Percentiles rank a stretch among this genome's conserved stretches.
phyloP scores from a whole-genome alignment of 2,113 vertebrate species.

The Gymnorhina tibicen region DNA sequence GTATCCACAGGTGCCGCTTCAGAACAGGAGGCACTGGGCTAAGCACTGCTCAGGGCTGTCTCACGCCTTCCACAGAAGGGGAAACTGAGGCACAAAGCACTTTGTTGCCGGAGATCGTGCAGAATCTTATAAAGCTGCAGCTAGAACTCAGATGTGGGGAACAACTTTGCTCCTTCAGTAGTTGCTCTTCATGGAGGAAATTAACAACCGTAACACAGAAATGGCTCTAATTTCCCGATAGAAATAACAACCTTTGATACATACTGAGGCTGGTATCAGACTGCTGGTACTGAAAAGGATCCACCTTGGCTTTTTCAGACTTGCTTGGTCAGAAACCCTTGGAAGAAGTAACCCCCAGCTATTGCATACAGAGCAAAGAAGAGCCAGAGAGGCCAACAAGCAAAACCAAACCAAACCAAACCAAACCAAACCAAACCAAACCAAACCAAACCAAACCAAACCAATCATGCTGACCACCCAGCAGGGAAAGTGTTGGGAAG shows the following conservation, averaged over 20 bases:
- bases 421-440: not conserved
- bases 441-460: not conserved
- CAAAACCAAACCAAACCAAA: not conserved
- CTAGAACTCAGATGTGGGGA: not conserved
- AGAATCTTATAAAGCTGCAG: not conserved
- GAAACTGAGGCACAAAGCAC: not conserved
- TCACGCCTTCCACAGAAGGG: not conserved
- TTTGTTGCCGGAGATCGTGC: rapidly evolving
- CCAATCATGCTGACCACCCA: not conserved
- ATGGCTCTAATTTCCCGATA: not conserved
- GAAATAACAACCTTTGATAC: not conserved
- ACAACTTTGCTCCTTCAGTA: not conserved
- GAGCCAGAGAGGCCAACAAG: not conserved
- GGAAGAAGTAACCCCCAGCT: not conserved
- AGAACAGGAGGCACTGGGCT: not conserved
- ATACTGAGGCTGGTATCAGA: not conserved
- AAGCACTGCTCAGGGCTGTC: not conserved
- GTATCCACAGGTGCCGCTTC: not conserved
- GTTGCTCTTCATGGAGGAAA: not conserved
- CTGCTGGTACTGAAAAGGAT: not conserved
- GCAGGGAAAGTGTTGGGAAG: not conserved
- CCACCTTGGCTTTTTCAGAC: not conserved
- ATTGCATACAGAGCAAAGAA: not conserved
- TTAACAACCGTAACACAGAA: not conserved
- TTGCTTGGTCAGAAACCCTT: not conserved